These are phyloP conservation scores for Lithobates pipiens DNA, from an alignment of 2,797 vertebrate genomes.

Conservation along the genomic window DNA sequence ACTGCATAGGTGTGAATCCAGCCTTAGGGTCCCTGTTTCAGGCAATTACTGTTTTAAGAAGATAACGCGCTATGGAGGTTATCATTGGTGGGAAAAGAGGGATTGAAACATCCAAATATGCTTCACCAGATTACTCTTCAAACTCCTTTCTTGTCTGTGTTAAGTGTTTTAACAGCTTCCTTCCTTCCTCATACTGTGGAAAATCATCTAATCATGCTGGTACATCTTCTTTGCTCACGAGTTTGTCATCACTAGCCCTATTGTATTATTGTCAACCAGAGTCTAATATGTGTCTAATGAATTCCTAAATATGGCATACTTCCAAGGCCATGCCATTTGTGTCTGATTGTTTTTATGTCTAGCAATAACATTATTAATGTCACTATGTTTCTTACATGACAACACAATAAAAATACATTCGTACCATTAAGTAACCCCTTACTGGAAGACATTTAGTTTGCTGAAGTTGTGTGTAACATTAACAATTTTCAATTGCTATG, in stretches of 20 bases:
- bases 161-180: constrained; percentile 18
- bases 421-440: not conserved
- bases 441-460: not conserved
- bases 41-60: no score
- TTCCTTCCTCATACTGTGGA: not conserved
- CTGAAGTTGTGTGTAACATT: no score
- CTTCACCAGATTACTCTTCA: no score
- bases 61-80: no score
- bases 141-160: not conserved
- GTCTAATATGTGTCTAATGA: not conserved
- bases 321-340: not conserved
- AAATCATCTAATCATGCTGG: not conserved
- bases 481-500: no score
- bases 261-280: not conserved
- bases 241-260: not conserved
- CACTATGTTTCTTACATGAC: not conserved
- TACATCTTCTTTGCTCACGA: not conserved
- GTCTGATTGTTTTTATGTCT: no score
- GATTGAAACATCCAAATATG: no score
- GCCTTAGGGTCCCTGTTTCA: no score
- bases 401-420: not conserved
- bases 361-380: no score
- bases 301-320: not conserved
- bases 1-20: no score
- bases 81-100: no score